A percentile compares a stretch with the other conserved stretches of the same genome.
Conservation (phyloP, 2,113 vertebrate species). For the Neolamprologus sp. region DNA sequence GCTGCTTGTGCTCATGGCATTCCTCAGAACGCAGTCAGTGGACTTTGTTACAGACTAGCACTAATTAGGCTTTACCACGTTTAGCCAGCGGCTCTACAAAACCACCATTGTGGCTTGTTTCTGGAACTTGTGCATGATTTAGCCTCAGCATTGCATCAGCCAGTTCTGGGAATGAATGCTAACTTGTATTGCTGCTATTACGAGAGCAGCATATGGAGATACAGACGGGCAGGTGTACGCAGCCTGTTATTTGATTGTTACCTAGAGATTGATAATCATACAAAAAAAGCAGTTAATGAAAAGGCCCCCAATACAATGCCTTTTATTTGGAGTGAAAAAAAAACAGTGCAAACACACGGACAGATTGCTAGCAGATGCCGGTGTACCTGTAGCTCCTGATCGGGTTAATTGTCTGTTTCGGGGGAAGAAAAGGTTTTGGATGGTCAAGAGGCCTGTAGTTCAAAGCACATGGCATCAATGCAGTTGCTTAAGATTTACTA, state of each 20-base stretch:
- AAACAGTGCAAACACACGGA: background rate
- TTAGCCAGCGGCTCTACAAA: conserved; percentile 56
- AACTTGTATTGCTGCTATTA: conserved; percentile 26
- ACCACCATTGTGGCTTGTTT: conserved; percentile 55
- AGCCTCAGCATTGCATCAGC: conserved; percentile 49
- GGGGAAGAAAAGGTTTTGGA: background rate
- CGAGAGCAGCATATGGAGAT: conserved; percentile 51
- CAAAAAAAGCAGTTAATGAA: conserved; percentile 23
- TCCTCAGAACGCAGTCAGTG: conserved; percentile 55
- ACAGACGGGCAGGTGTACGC: conserved; percentile 36
- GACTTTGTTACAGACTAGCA: conserved; percentile 62
- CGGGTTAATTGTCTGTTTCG: conserved; percentile 6
- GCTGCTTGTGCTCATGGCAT: conserved; percentile 55
- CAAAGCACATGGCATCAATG: background rate
- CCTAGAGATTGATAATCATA: conserved; percentile 65
- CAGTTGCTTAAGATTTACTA: background rate
- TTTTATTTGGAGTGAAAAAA: conserved; percentile 14
- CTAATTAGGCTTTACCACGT: conserved; percentile 65
- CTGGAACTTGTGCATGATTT: conserved; percentile 44
- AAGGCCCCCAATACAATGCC: conserved; percentile 15
- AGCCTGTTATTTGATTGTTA: conserved; percentile 62
- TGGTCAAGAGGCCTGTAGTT: background rate
- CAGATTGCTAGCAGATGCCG: conserved; percentile 69
- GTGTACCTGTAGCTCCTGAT: conserved; percentile 64
- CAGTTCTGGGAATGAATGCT: conserved; percentile 18